Conservation (phyloP, 2,888 invertebrate genomes). For the Trachelus troglodyta region DNA sequence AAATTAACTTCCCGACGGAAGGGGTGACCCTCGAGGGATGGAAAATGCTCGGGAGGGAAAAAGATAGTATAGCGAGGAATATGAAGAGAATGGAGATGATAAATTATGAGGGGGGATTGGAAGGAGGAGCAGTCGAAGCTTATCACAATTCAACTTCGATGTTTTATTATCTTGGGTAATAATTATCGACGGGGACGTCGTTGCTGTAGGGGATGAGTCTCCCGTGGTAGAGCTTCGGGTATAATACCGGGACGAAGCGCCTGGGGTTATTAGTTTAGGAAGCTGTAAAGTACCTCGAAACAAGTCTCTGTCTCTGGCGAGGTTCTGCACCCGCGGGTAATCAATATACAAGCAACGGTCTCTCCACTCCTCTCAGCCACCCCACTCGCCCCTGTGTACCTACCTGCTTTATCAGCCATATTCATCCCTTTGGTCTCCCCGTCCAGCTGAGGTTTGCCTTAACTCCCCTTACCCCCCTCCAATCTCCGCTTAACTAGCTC, state of each 20-base stretch:
- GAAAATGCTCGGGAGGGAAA: background rate
- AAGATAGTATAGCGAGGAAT: background rate
- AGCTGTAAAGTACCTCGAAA: conserved; percentile 53
- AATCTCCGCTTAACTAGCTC: background rate
- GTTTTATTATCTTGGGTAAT: conserved; percentile 41
- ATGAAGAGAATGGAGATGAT: background rate
- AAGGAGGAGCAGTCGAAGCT: background rate
- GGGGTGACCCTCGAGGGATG: background rate
- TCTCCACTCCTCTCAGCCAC: background rate
- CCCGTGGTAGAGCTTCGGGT: conserved; percentile 11
- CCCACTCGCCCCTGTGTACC: background rate
- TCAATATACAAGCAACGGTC: conserved; percentile 54
- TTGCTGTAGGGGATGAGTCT: conserved; percentile 2
- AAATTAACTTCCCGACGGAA: background rate
- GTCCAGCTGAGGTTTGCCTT: background rate
- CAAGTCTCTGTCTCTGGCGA: conserved; percentile 41
- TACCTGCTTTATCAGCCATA: background rate
- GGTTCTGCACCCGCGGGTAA: conserved; percentile 43
- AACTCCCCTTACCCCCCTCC: background rate
- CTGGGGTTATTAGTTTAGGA: conserved; percentile 60
- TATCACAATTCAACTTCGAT: conserved; percentile 22
- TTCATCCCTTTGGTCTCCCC: background rate
- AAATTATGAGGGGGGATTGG: background rate
- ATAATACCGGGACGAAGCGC: conserved; percentile 25
- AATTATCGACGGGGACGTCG: conserved; percentile 29